A percentile compares a stretch with the other conserved stretches of the same genome.
phyloP scores from a whole-genome alignment of 2,797 vertebrate genomes.

The Epinephelus awoara region DNA sequence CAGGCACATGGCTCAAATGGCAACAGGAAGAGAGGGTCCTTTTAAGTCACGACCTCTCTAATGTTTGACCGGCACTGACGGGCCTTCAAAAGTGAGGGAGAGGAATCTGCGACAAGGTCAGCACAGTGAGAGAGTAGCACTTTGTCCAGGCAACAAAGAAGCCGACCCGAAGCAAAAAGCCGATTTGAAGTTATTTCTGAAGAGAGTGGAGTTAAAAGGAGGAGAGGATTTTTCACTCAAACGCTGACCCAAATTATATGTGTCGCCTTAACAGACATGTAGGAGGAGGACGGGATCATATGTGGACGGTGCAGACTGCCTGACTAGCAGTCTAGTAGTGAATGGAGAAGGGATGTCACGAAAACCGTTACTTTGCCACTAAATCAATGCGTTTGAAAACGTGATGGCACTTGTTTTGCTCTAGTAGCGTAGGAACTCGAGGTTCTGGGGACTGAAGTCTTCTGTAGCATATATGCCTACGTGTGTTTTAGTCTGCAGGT shows the following conservation, averaged over 20 bases:
- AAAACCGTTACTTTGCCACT: no score
- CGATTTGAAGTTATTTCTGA: slow-evolving; percentile 53
- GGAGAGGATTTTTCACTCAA: slow-evolving; percentile 25
- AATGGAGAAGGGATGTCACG: background rate
- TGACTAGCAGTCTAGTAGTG: background rate
- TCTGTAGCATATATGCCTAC: no score
- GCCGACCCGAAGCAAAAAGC: slow-evolving; percentile 32
- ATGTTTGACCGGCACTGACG: slow-evolving; percentile 64
- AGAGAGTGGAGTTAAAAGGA: slow-evolving; percentile 34
- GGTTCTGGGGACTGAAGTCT: no score
- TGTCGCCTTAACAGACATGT: slow-evolving; percentile 2
- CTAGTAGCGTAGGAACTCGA: no score
- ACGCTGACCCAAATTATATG: slow-evolving; percentile 35
- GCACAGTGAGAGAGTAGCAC: slow-evolving; percentile 41
- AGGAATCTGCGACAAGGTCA: slow-evolving; percentile 70
- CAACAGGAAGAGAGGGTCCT: slow-evolving; percentile 35
- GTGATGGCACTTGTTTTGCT: no score
- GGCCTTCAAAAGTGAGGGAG: slow-evolving; percentile 58
- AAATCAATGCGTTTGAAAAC: no score
- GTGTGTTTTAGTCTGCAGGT: no score
- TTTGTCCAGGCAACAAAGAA: slow-evolving; percentile 64
- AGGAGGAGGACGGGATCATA: background rate
- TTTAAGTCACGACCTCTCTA: slow-evolving; percentile 60
- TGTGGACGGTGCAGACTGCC: background rate
- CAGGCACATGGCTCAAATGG: slow-evolving; percentile 7